Evolutionary conservation across 2,113 vertebrate genomes (phyloP), one percentile per base, ranked within the genome.

Genomic region (Ciconia maguari): DNA sequence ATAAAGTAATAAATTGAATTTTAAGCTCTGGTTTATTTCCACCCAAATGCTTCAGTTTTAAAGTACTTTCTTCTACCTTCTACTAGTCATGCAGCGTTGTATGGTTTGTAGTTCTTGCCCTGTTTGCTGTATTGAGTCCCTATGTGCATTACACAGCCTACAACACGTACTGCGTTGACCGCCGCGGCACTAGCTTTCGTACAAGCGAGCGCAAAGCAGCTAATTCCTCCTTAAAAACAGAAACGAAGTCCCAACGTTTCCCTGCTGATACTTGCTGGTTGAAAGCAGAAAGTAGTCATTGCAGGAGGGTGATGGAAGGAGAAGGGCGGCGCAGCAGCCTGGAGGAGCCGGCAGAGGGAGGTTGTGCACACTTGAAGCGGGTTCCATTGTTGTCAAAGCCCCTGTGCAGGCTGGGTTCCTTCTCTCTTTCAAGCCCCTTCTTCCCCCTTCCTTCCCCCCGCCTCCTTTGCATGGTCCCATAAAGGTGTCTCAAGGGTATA

Each of bases 281-380:
- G 24, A 9, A 20, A 49, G 48, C 72, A 34, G 48, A 22, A 42
- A 16, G 58, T 30, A 26, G 57, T 13, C 10, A 6, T 25, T 41
- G 78, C n/a, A 6, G 41, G 38, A 22, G 38, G 46, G 24, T 13
- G 57, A 12, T 24, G 52, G 54, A 13, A 1, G 19, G 34, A 60
- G 54, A 27, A 15, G 1, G 1, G 64, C 4, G 15, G 25, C 89
- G 87, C 78, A 94, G 83, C 54, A 71, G 79, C 76, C 32, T 9
- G 2, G 5, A 52, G 85, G 30, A 42, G 69, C 98, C 99, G 98
- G 98, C 98, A 99, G 99, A 95, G 98, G 99, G 99, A 94, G 97
- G 95, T 94, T 97, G 91, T 76, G 85, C 68, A 44, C 83, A 1
- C 72, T 88, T 36, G 17, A 79, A 82, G 20, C 70, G 5, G 51